Percentiles rank a stretch among this genome's conserved stretches.
phyloP scores from a whole-genome alignment of 2,113 vertebrate genomes.

The Cololabis saira region DNA sequence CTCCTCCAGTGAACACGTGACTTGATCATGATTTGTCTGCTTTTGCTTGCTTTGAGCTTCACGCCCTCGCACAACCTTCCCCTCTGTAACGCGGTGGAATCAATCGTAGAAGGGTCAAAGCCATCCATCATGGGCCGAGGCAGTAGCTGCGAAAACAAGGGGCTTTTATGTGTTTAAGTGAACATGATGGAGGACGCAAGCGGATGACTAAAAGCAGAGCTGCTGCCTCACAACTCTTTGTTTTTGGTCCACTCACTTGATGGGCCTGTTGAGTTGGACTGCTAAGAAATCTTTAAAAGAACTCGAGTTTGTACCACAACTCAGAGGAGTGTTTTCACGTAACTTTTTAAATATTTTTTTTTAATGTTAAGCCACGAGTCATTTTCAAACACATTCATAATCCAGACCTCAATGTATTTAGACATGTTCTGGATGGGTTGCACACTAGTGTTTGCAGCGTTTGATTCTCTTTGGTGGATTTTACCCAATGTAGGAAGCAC shows the following conservation, averaged over 20 bases:
- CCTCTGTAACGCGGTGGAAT: constrained; percentile 45
- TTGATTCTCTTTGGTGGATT: too few relatives aligned
- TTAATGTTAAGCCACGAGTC: too few relatives aligned
- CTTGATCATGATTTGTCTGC: constrained; percentile 31
- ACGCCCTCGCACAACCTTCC: constrained; percentile 45
- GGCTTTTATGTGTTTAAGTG: too few relatives aligned
- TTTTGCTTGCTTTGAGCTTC: constrained; percentile 43
- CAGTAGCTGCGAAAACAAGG: constrained; percentile 49
- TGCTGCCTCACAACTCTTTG: constrained; percentile 44
- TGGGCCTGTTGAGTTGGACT: background rate
- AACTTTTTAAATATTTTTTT: too few relatives aligned
- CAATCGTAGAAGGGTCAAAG: constrained; percentile 36
- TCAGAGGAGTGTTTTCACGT: too few relatives aligned
- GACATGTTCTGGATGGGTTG: too few relatives aligned
- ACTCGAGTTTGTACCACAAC: too few relatives aligned
- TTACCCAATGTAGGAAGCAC: too few relatives aligned
- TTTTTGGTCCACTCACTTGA: constrained; percentile 21
- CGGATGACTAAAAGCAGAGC: constrained; percentile 59
- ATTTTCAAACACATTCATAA: too few relatives aligned
- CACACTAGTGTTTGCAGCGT: too few relatives aligned
- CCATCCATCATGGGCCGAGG: constrained; percentile 64
- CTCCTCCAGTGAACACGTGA: constrained; percentile 33
- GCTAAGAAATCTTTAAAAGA: too few relatives aligned
- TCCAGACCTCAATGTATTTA: too few relatives aligned
- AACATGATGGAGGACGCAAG: constrained; percentile 4